Conservation (phyloP, 2,113 vertebrate species). For the Balaenoptera acutorostrata region DNA sequence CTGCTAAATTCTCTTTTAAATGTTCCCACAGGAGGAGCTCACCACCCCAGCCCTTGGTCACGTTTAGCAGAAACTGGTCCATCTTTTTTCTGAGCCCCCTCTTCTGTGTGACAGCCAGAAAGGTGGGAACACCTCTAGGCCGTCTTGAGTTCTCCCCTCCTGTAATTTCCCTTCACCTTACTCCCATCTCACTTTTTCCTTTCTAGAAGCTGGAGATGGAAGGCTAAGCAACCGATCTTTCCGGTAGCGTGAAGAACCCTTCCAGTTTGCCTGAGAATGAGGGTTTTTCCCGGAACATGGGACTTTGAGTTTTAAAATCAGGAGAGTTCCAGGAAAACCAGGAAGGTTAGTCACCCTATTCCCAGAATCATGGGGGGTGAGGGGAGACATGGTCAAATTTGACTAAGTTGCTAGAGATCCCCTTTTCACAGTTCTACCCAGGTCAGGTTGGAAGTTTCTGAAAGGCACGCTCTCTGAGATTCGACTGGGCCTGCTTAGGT, state of each 20-base stretch:
- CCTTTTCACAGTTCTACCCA: not conserved
- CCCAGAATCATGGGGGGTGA: not conserved
- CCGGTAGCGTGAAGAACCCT: not conserved
- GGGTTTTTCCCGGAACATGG: not conserved
- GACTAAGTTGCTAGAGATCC: not conserved
- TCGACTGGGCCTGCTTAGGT: not conserved
- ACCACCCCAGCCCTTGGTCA: not conserved
- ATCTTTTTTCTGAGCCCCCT: not conserved
- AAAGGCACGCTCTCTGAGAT: not conserved
- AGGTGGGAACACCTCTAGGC: too few relatives aligned
- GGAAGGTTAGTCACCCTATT: not conserved
- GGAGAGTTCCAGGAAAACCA: not conserved
- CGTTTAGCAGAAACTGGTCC: not conserved
- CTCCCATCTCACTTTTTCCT: not conserved
- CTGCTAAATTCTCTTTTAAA: not conserved
- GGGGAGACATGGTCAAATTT: not conserved
- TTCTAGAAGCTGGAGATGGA: not conserved
- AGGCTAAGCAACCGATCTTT: not conserved
- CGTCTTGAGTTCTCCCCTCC: not conserved
- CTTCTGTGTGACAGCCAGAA: not conserved
- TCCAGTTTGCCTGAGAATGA: not conserved
- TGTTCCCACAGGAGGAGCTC: not conserved
- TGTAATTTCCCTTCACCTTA: not conserved
- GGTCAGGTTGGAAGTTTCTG: conserved; percentile 13
- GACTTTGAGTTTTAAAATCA: not conserved